Conservation (phyloP, 2,113 vertebrate species). For the Melanotaenia duboulayi region DNA sequence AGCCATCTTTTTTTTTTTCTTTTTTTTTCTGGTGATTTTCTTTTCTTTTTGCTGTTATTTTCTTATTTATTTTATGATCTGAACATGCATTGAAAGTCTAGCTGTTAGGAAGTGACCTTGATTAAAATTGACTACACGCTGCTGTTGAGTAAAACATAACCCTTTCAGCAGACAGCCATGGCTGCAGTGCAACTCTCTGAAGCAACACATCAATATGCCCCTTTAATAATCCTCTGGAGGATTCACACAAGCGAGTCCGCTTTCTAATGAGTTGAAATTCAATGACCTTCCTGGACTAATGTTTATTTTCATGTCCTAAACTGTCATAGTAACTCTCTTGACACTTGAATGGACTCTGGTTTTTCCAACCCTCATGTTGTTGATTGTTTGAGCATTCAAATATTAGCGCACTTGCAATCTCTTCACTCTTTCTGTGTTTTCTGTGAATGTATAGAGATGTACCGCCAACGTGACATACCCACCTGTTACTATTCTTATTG, state of each 20-base stretch:
- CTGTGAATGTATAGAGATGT: neutral
- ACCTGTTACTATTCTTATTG: constrained; percentile 9
- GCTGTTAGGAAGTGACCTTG: constrained; percentile 61
- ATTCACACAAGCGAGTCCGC: neutral
- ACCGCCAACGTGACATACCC: too few relatives aligned
- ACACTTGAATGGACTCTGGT: constrained; percentile 7
- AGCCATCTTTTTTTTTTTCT: neutral
- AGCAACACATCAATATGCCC: constrained; percentile 8
- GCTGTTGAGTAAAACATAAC: constrained; percentile 36
- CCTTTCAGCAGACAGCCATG: constrained; percentile 20
- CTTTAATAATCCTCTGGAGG: neutral
- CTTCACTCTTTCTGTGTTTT: neutral
- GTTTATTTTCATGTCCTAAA: neutral
- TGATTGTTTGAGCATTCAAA: constrained; percentile 12
- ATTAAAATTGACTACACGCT: constrained; percentile 59
- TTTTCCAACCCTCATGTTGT: neutral
- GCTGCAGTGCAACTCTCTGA: constrained; percentile 36
- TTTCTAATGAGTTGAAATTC: neutral
- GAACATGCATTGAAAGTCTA: neutral
- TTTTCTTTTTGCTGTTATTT: neutral
- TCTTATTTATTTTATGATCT: neutral
- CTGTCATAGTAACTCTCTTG: neutral
- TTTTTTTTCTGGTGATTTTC: neutral
- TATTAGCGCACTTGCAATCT: neutral
- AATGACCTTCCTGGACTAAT: constrained; percentile 8